A percentile compares a stretch with the other conserved stretches of the same genome.
phyloP scores from a whole-genome alignment of 1,140 invertebrate species.

The Drosophila punjabiensis region DNA sequence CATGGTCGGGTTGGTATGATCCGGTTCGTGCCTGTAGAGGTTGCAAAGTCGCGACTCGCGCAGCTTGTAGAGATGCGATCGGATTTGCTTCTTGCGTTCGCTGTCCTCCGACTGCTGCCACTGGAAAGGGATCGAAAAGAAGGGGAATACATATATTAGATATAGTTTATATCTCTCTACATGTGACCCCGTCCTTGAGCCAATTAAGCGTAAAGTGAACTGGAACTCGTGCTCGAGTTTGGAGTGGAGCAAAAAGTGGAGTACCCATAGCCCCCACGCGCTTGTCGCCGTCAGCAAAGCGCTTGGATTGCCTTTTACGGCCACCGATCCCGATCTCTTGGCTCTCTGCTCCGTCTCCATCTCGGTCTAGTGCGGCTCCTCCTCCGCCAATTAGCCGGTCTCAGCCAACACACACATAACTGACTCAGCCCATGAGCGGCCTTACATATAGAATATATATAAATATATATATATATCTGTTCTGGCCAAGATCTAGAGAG shows the following conservation, averaged over 20 bases:
- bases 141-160: not conserved
- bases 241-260: conserved; percentile 30
- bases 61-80: conserved; percentile 92
- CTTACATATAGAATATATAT: conserved; percentile 16
- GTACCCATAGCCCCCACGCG: conserved; percentile 32
- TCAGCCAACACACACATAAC: conserved; percentile 40
- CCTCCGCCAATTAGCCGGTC: conserved; percentile 48
- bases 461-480: not conserved
- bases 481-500: conserved; percentile 7
- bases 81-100: conserved; percentile 93
- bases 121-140: conserved; percentile 86
- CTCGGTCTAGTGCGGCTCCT: conserved; percentile 1
- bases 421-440: conserved; percentile 27
- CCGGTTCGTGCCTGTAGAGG: conserved; percentile 87
- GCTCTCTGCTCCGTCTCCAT: conserved; percentile 2
- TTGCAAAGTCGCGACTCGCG: conserved; percentile 91
- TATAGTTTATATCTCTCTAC: not conserved
- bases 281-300: not conserved
- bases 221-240: conserved; percentile 26
- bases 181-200: conserved; percentile 60
- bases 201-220: conserved; percentile 59
- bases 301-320: conserved; percentile 40
- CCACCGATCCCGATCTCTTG: conserved; percentile 17
- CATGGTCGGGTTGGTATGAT: conserved; percentile 77
- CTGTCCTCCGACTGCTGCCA: conserved; percentile 95